A percentile compares a stretch with the other conserved stretches of the same genome.
phyloP scores from a whole-genome alignment of 2,888 invertebrate species.

The Leptopilina syphax region DNA sequence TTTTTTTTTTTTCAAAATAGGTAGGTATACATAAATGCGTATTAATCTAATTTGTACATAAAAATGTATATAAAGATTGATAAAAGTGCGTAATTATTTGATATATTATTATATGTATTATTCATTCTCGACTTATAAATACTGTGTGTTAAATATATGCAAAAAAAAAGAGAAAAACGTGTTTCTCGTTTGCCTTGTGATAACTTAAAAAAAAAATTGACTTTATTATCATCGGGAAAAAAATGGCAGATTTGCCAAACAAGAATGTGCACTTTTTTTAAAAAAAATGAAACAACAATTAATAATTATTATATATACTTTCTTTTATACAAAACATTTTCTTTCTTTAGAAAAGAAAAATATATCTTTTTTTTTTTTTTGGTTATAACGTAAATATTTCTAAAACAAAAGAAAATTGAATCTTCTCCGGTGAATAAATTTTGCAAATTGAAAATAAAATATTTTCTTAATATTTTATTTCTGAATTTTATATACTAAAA shows the following conservation, averaged over 20 bases:
- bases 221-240: neutral
- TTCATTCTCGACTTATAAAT: conserved; percentile 25
- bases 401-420: neutral
- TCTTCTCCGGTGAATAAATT: neutral
- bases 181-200: conserved; percentile 3
- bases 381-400: neutral
- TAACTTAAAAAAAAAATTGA: conserved; percentile 19
- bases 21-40: conserved; percentile 41
- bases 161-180: neutral
- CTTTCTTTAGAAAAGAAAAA: conserved; percentile 2
- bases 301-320: neutral
- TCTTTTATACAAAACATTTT: neutral
- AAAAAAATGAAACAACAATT: neutral
- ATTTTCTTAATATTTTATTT: no score
- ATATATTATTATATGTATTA: neutral
- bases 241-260: conserved; percentile 3
- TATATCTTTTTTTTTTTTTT: neutral
- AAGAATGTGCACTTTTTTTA: neutral
- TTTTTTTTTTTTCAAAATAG: conserved; percentile 50
- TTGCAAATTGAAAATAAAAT: neutral
- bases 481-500: no score
- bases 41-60: conserved; percentile 54
- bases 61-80: conserved; percentile 4
- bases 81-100: conserved; percentile 5
- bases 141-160: neutral